Base-by-base conservation (phyloP, 2,888 invertebrate genomes). In the Arge pagana region DNA sequence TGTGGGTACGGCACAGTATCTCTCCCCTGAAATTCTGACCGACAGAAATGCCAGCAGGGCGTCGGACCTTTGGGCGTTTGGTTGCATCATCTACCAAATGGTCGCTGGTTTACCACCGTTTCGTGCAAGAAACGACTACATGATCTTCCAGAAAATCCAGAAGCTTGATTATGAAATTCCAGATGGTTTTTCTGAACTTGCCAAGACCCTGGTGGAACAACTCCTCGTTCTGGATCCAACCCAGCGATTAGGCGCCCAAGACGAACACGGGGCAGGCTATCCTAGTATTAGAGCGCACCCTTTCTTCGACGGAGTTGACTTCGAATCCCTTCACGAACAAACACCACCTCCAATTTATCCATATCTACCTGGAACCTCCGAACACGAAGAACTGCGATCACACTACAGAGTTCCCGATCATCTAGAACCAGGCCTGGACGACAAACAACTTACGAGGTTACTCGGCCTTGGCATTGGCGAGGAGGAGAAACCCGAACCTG, bases 1-100 rank as follows among this genome's bases (percentile, higher is more conserved):
- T 78, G 98, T 98, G 10, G 99, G 99, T 42, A 99, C 98, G 8
- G 97, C 99, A 2, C 97, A 98, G 75, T 99, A 98, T 77, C 96
- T 99, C 0, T 96, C 96, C 51, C 99, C 99, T 2, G 99, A 99
- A 80, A 84, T 98, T 56, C 80, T 99, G 43, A 89, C 87, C 54
- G 88, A 90, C 71, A 85, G 88, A 54, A 85, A 86, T 2, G 85
- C 88, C 48, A 85, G 87, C 40, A 83, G 84, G 50, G 85, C 91
- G 33, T 91, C 93, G 10, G 99, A 99, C 79, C 81, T 98, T 52
- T 99, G 99, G 99, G 98, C 98, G 0, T 81, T 96, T 37, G 99
- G 98, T 21, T 97, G 96, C 77, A 93, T 98, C 62, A 80, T 97
- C 58, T 98, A 93, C 79, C 98, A 99, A 80, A 95, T 99, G 91